Evolutionary conservation across 2,888 invertebrate species (phyloP).

Genomic region (Napeogenes inachia): DNA sequence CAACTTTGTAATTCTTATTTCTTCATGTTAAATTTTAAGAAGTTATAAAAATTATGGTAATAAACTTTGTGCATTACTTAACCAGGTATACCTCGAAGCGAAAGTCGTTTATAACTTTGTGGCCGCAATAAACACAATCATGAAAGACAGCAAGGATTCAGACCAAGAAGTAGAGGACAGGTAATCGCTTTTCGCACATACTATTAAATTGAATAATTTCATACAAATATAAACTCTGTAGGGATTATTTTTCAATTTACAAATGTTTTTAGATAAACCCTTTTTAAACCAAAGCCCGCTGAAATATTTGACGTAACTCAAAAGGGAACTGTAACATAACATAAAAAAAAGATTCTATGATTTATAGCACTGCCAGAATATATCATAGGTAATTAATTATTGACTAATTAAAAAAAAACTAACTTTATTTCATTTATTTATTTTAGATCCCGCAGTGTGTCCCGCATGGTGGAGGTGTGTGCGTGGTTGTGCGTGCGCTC

Average conservation of each 20-base stretch:
- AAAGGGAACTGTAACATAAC: too few relatives aligned
- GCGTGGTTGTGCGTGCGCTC: slow-evolving; percentile 67
- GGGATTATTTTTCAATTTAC: too few relatives aligned
- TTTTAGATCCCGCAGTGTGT: slow-evolving; percentile 51
- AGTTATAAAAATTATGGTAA: slow-evolving; percentile 12
- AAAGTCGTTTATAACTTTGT: slow-evolving; percentile 89
- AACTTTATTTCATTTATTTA: neutral
- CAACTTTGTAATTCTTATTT: too few relatives aligned
- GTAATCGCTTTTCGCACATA: slow-evolving; percentile 37
- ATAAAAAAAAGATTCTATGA: too few relatives aligned
- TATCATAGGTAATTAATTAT: too few relatives aligned
- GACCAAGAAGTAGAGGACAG: slow-evolving; percentile 59
- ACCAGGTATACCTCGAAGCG: slow-evolving; percentile 85
- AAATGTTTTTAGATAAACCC: too few relatives aligned
- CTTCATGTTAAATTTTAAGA: too few relatives aligned
- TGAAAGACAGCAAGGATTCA: slow-evolving; percentile 51
- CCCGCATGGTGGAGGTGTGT: slow-evolving; percentile 66
- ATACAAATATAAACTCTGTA: too few relatives aligned
- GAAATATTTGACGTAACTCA: too few relatives aligned
- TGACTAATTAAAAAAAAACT: neutral
- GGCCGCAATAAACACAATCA: slow-evolving; percentile 84
- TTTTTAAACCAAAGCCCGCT: too few relatives aligned
- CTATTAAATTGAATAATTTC: neutral
- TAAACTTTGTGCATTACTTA: slow-evolving; percentile 27
- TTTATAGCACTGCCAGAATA: too few relatives aligned